Conservation (phyloP, 2,888 invertebrate species). For the Tenodera sinensis region DNA sequence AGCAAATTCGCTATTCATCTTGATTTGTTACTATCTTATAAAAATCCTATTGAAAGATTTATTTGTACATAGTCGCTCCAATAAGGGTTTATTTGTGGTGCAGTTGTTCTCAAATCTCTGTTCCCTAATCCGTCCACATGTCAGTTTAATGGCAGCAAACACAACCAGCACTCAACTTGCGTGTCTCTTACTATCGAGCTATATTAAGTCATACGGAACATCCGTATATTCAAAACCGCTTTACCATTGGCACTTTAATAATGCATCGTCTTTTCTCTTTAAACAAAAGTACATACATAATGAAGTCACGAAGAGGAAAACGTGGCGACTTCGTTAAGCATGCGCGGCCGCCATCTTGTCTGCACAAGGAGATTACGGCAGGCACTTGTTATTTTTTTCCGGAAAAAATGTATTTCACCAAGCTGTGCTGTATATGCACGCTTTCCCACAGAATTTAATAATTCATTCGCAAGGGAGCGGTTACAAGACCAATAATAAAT, state of each 20-base stretch:
- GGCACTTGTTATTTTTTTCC: neutral
- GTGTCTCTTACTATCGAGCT: constrained; percentile 1
- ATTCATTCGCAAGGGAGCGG: neutral
- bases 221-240: neutral
- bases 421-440: neutral
- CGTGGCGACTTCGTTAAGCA: neutral
- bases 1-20: no score
- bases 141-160: neutral
- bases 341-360: neutral
- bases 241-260: constrained; percentile 5
- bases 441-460: neutral
- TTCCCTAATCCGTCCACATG: neutral
- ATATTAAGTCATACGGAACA: constrained; percentile 15
- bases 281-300: constrained; percentile 16
- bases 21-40: no score
- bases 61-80: no score
- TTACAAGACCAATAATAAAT: neutral
- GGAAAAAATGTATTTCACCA: neutral
- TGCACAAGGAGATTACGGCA: neutral
- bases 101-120: neutral
- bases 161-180: neutral
- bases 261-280: constrained; percentile 12
- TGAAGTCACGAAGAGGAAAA: constrained; percentile 3
- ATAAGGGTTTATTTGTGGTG: neutral
- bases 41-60: no score